Conservation (phyloP, 1,140 invertebrate species). For the Harlomillsia oculata region DNA sequence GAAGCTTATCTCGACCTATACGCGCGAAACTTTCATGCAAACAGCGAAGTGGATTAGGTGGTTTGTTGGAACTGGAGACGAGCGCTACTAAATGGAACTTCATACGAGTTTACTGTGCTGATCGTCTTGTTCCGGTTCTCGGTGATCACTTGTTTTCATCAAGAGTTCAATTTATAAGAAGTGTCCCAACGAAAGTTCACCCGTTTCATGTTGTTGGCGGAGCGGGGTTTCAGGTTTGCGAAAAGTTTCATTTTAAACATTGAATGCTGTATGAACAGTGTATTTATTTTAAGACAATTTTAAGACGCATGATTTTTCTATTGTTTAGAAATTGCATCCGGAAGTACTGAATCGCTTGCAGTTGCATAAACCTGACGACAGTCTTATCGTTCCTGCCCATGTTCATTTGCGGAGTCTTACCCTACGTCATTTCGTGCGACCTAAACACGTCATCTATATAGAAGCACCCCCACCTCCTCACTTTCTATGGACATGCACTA, state of each 20-base stretch:
- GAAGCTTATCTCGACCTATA: slow-evolving; percentile 35
- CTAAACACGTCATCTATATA: slow-evolving; percentile 35
- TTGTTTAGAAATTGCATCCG: slow-evolving; percentile 28
- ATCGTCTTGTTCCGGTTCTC: slow-evolving; percentile 41
- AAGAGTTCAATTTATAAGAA: slow-evolving; percentile 39
- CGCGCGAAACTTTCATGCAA: slow-evolving; percentile 37
- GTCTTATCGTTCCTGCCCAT: slow-evolving; percentile 41
- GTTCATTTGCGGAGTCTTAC: slow-evolving; percentile 39
- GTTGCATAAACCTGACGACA: slow-evolving; percentile 14
- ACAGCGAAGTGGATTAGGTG: slow-evolving; percentile 37
- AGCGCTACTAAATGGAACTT: slow-evolving; percentile 39
- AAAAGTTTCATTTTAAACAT: background rate
- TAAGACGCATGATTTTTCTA: background rate
- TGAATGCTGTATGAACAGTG: background rate
- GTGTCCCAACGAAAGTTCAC: slow-evolving; percentile 38
- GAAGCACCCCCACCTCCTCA: slow-evolving; percentile 39
- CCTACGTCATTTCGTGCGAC: slow-evolving; percentile 33
- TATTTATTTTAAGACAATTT: background rate
- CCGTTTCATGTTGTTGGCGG: slow-evolving; percentile 36
- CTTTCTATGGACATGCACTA: slow-evolving; percentile 42
- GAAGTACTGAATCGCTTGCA: slow-evolving; percentile 27
- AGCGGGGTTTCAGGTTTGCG: slow-evolving; percentile 26
- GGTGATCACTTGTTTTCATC: slow-evolving; percentile 43
- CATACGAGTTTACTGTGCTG: slow-evolving; percentile 41
- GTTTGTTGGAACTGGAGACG: slow-evolving; percentile 40